Percentiles rank a stretch among this genome's conserved stretches.
Evolutionary conservation across 1,140 invertebrate genomes (phyloP).

Genomic region (Drepana arcuata): DNA sequence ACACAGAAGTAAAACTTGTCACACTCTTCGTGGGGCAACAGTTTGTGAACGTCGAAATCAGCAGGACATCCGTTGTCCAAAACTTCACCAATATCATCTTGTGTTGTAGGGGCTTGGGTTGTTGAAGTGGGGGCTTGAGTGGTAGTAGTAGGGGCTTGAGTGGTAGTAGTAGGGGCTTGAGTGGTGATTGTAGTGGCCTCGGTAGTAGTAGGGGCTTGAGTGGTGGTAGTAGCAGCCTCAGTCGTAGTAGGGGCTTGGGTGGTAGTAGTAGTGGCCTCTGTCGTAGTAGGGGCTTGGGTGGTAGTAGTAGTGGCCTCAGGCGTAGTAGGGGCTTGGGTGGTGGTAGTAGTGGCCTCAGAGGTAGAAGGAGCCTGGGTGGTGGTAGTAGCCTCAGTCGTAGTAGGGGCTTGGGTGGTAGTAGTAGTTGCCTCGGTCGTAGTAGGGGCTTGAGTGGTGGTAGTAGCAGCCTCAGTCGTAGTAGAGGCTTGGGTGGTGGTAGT

Average conservation of each 20-base stretch:
- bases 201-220: background rate
- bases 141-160: background rate
- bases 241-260: no score
- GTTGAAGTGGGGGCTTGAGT: conserved; percentile 4
- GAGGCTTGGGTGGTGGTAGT: no score
- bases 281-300: no score
- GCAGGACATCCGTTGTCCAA: conserved; percentile 29
- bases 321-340: no score
- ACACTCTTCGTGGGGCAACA: conserved; percentile 39
- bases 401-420: background rate
- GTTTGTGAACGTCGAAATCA: conserved; percentile 19
- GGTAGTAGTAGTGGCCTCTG: no score
- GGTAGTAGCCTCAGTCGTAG: no score
- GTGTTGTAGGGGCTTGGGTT: background rate
- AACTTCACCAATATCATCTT: background rate
- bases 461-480: no score
- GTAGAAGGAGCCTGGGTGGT: no score
- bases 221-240: no score
- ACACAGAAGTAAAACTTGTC: conserved; percentile 28
- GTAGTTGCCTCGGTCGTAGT: background rate
- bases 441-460: no score
- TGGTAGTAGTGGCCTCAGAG: no score
- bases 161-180: background rate
- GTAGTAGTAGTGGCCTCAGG: no score
- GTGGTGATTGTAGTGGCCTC: background rate